A percentile compares a stretch with the other conserved stretches of the same genome.
Conservation (phyloP, 2,113 vertebrate species). For the Myrmecophaga tridactyla region DNA sequence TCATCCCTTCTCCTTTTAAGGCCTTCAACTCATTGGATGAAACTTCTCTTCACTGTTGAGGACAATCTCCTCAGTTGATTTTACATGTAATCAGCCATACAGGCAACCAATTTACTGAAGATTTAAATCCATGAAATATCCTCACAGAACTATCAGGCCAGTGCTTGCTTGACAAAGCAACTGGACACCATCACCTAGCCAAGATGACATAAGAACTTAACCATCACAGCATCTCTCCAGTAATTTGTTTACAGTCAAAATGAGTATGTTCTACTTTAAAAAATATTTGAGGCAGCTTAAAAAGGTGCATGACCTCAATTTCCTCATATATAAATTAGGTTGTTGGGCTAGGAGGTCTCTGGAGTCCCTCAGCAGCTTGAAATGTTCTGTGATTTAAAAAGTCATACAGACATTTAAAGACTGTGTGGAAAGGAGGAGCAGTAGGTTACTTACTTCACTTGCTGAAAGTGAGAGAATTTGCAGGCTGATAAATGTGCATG, state of each 20-base stretch:
- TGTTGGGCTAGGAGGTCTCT: not conserved
- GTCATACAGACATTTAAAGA: not conserved
- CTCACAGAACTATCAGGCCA: too few species aligned
- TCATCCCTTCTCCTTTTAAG: too few species aligned
- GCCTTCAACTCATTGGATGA: too few species aligned
- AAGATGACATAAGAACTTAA: too few species aligned
- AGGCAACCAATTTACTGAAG: too few species aligned
- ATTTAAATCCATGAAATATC: too few species aligned
- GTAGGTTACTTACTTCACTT: not conserved
- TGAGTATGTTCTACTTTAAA: not conserved
- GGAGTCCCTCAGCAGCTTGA: not conserved
- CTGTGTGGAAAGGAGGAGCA: not conserved
- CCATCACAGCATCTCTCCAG: not conserved
- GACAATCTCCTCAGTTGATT: too few species aligned
- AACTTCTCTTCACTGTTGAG: too few species aligned
- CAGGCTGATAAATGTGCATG: not conserved
- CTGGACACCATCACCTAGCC: too few species aligned
- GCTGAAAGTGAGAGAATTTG: not conserved
- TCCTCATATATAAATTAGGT: constrained; percentile 40
- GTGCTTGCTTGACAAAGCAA: too few species aligned
- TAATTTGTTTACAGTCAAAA: constrained; percentile 21
- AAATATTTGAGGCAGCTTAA: not conserved
- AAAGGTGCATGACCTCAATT: not conserved
- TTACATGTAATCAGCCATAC: too few species aligned
- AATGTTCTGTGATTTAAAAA: constrained; percentile 9